phyloP scores from a whole-genome alignment of 1,140 invertebrate genomes.

The Manduca sexta region DNA sequence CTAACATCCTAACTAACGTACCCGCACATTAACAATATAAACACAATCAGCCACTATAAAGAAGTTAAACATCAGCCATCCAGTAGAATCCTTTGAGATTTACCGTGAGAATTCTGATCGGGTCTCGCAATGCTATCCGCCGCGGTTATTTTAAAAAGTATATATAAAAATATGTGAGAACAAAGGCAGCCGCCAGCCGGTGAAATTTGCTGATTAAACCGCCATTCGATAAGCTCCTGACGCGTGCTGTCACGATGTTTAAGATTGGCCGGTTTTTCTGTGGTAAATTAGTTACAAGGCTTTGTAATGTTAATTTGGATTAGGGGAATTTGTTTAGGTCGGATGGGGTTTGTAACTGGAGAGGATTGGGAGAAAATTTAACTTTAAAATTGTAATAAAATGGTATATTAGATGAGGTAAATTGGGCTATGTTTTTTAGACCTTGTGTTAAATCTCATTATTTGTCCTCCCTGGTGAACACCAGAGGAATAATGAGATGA shows the following conservation, averaged over 20 bases:
- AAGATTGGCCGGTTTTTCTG: conserved; percentile 26
- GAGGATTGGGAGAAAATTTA: too few relatives aligned
- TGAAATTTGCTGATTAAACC: conserved; percentile 60
- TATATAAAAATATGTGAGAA: conserved; percentile 40
- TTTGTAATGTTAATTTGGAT: neutral
- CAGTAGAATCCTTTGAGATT: conserved; percentile 51
- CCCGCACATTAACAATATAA: too few relatives aligned
- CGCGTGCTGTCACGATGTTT: conserved; percentile 29
- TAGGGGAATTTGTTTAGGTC: too few relatives aligned
- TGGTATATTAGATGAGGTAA: too few relatives aligned
- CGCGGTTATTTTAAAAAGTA: conserved; percentile 53
- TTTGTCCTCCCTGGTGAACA: too few relatives aligned
- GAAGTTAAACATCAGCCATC: conserved; percentile 16
- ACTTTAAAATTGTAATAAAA: too few relatives aligned
- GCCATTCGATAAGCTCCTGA: conserved; percentile 66
- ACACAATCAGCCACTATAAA: neutral
- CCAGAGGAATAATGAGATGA: too few relatives aligned
- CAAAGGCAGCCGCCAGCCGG: conserved; percentile 54
- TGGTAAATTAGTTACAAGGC: neutral
- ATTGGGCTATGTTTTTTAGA: too few relatives aligned
- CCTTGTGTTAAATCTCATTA: too few relatives aligned
- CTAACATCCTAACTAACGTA: too few relatives aligned
- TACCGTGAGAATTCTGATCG: conserved; percentile 54
- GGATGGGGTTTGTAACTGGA: too few relatives aligned
- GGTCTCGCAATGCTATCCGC: conserved; percentile 25